These are phyloP conservation scores for Drosophila rufa DNA, from an alignment of 1,140 invertebrate species.

Conservation along the genomic window DNA sequence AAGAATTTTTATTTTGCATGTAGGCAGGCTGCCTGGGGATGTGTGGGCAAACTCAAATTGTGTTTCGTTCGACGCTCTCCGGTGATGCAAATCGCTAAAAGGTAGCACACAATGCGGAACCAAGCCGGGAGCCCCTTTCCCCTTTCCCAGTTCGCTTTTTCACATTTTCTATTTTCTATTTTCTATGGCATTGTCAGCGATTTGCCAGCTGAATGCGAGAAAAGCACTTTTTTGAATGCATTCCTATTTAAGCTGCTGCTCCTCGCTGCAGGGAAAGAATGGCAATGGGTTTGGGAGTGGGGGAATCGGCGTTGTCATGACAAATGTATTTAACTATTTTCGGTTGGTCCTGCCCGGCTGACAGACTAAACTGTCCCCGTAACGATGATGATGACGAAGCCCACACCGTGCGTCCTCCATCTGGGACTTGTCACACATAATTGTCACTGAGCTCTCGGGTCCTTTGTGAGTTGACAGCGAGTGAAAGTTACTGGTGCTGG, in stretches of 20 bases:
- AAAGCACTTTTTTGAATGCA: constrained; percentile 77
- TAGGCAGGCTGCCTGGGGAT: constrained; percentile 45
- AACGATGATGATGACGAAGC: constrained; percentile 49
- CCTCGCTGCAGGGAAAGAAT: background rate
- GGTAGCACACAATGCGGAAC: constrained; percentile 59
- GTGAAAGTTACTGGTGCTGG: constrained; percentile 37
- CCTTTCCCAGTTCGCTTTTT: background rate
- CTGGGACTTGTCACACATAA: constrained; percentile 81
- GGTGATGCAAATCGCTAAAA: constrained; percentile 78
- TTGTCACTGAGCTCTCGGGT: constrained; percentile 68
- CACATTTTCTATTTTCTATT: constrained; percentile 23
- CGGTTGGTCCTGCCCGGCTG: constrained; percentile 49
- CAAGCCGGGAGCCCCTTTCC: constrained; percentile 10
- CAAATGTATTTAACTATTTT: constrained; percentile 83
- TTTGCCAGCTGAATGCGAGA: constrained; percentile 77
- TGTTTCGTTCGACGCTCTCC: constrained; percentile 71
- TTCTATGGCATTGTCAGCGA: constrained; percentile 77
- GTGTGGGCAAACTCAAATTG: constrained; percentile 74
- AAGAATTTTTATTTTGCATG: constrained; percentile 21
- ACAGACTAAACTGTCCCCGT: constrained; percentile 48
- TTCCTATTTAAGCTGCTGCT: constrained; percentile 48
- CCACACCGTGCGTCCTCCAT: constrained; percentile 15
- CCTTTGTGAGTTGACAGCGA: constrained; percentile 47
- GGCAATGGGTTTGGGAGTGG: background rate
- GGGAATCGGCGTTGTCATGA: constrained; percentile 67